A percentile compares a stretch with the other conserved stretches of the same genome.
Evolutionary conservation across 2,797 vertebrate species (phyloP).

Genomic region (Vipera latastei): DNA sequence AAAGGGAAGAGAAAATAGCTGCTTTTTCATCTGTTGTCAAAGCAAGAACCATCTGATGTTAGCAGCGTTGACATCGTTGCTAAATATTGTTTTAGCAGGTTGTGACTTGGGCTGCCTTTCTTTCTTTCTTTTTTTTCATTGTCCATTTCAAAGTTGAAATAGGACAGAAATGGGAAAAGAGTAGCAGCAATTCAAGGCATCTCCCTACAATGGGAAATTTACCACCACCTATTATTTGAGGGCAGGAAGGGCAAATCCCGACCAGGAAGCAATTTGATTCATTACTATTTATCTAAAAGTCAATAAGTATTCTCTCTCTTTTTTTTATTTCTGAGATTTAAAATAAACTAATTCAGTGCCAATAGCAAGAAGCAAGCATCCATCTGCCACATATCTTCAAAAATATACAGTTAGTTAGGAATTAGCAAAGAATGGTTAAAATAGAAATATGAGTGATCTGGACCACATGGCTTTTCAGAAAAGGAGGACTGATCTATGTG

Average conservation of each 20-base stretch:
- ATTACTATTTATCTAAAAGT: slow-evolving; percentile 28
- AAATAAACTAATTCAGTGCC: slow-evolving; percentile 44
- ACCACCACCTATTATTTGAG: background rate
- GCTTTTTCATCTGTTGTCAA: too few species aligned
- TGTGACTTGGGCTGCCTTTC: background rate
- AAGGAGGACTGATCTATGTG: slow-evolving; percentile 1
- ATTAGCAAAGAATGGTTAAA: slow-evolving; percentile 34
- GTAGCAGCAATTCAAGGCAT: background rate
- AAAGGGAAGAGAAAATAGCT: too few species aligned
- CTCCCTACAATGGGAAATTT: too few species aligned
- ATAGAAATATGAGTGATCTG: slow-evolving; percentile 18
- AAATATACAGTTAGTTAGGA: slow-evolving; percentile 42
- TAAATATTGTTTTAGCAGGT: background rate
- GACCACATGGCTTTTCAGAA: slow-evolving; percentile 44
- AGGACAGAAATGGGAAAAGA: background rate
- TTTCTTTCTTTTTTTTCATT: background rate
- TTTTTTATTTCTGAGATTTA: slow-evolving; percentile 36
- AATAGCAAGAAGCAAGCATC: slow-evolving; percentile 45
- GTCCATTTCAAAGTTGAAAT: background rate
- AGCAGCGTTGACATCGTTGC: too few species aligned
- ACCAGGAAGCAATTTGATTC: slow-evolving; percentile 19
- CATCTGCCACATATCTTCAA: slow-evolving; percentile 51
- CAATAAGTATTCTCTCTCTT: slow-evolving; percentile 8
- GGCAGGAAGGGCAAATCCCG: slow-evolving; percentile 25
- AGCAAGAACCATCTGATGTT: too few species aligned